Conservation (phyloP, 2,113 vertebrate genomes). For the Pedetes capensis region DNA sequence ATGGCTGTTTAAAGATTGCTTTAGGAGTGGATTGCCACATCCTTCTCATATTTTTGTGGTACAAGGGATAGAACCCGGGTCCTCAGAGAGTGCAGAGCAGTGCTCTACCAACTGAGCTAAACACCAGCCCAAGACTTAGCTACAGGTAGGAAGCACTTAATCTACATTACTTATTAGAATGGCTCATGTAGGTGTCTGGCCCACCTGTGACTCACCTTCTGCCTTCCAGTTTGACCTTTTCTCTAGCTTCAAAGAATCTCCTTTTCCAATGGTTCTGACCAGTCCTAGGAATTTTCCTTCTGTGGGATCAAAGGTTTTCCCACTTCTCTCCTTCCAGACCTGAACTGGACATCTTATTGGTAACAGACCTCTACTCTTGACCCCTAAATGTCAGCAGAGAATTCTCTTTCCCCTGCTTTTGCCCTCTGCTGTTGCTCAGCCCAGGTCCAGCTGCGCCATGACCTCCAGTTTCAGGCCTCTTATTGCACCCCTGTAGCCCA, state of each 20-base stretch:
- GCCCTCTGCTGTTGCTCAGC: not conserved
- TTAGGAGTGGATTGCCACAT: no score
- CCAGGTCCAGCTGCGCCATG: not conserved
- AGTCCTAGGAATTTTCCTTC: not conserved
- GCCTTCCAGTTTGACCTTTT: not conserved
- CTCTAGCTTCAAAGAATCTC: not conserved
- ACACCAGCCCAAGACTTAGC: no score
- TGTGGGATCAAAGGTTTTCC: not conserved
- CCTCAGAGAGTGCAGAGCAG: no score
- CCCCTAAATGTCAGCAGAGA: not conserved
- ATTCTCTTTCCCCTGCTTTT: not conserved
- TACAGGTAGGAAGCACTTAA: not conserved
- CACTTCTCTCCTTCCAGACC: not conserved
- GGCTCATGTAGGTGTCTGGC: not conserved
- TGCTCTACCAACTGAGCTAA: no score
- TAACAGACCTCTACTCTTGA: not conserved
- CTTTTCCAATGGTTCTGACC: not conserved
- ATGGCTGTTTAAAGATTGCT: no score
- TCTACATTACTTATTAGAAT: not conserved
- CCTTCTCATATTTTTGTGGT: no score
- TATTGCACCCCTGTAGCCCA: rapidly evolving
- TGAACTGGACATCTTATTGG: not conserved
- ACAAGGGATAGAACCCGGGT: no score
- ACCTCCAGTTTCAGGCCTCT: not conserved
- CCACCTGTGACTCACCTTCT: not conserved